Conservation (phyloP, 37 sponge, comb jelly and placozoan genomes). For the Lycopodina hypogea region DNA sequence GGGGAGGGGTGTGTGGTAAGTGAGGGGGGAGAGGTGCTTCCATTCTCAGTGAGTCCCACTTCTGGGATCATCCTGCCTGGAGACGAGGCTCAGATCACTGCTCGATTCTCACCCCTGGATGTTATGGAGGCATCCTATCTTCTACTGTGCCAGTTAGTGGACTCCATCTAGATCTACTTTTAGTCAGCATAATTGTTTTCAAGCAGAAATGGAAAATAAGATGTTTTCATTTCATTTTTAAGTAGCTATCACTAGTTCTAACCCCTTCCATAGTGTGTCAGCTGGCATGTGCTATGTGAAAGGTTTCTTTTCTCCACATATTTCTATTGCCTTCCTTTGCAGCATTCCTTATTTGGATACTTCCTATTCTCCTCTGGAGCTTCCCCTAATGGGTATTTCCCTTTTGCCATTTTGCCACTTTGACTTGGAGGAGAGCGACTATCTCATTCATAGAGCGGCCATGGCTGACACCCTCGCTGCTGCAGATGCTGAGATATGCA, state of each 20-base stretch:
- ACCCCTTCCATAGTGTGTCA: no score
- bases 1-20: conserved; percentile 41
- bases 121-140: conserved; percentile 37
- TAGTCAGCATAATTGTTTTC: not conserved
- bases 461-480: not conserved
- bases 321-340: not conserved
- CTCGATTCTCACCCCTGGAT: conserved; percentile 84
- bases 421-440: conserved; percentile 91
- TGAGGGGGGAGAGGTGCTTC: conserved; percentile 52
- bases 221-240: no score
- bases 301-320: no score
- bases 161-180: not conserved
- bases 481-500: conserved; percentile 14
- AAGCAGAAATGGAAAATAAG: not conserved
- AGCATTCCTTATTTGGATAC: conserved; percentile 75
- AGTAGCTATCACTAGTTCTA: no score
- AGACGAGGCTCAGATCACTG: conserved; percentile 56
- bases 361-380: conserved; percentile 54
- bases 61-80: conserved; percentile 71
- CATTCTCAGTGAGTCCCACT: conserved; percentile 75
- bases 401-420: conserved; percentile 99
- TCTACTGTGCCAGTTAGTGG: conserved; percentile 74
- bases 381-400: conserved; percentile 64
- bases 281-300: no score
- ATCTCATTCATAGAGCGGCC: conserved; percentile 39